Evolutionary conservation across 2,797 vertebrate genomes (phyloP), one percentile per base, ranked within the genome.

Genomic region (Argya squamiceps): DNA sequence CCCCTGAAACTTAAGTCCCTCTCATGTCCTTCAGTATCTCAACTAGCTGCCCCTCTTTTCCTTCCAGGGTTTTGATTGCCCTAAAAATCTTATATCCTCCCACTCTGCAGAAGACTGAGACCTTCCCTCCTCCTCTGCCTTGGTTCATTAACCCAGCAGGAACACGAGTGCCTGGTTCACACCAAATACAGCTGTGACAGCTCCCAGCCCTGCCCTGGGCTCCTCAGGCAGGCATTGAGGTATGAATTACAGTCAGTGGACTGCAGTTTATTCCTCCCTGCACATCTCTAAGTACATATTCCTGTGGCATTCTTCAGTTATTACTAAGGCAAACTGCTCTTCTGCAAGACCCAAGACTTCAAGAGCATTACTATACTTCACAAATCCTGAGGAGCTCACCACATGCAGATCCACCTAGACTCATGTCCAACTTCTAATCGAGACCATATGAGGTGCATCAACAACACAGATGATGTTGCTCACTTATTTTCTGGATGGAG

Each of bases 161-260:
- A 90, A 4, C 41, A 27, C 0, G 0, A 37, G 39, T 27, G 43
- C 46, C 79, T 47, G 50, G 34, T 47, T 85, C 52, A 70, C 6
- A 16, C 56, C 92, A 95, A 87, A 76, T 26, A 59, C 75, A 93
- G 81, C 69, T 83, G 60, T 63, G 87, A 92, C 81, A 91, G 50
- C 70, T 70, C 75, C 77, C 84, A 92, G 74, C 43, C 74, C 74
- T 73, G 32, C 56, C 63, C 87, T 34, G 50, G 6, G 70, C 75
- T 73, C 81, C 32, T 56, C 75, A 49, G 22, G n/a, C 87, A 83
- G 36, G 55, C 6, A 0, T 1, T 55, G 67, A 93, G 81, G 11
- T 82, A 52, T 29, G 26, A 92, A 63, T 87, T 92, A 59, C 79
- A 86, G 70, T 7, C 84, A 30, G 8, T 18, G 34, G 41, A 58